phyloP scores from a whole-genome alignment of 2,113 vertebrate species.

The Gavia stellata region DNA sequence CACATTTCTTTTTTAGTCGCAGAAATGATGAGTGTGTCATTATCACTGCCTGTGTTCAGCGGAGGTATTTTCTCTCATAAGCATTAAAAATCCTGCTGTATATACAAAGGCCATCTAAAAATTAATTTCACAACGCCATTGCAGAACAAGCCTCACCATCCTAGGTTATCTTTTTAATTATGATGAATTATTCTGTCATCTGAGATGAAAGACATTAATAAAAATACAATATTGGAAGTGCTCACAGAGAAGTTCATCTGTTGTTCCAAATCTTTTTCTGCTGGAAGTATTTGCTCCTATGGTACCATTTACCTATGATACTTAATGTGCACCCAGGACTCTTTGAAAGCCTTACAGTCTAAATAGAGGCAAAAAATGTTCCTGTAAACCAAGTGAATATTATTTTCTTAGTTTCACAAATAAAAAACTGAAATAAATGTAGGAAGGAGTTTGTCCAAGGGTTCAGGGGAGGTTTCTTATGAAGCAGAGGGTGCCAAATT shows the following conservation, averaged over 20 bases:
- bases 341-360: background rate
- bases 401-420: background rate
- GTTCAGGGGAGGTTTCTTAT: background rate
- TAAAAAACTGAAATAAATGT: background rate
- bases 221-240: background rate
- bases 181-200: conserved; percentile 30
- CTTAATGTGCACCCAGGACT: background rate
- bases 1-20: background rate
- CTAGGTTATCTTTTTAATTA: conserved; percentile 37
- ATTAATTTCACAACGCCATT: background rate
- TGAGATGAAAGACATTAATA: conserved; percentile 30
- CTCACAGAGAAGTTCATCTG: background rate
- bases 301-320: background rate
- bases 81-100: background rate
- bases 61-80: background rate
- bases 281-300: background rate
- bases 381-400: background rate
- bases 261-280: background rate
- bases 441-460: background rate
- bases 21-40: background rate
- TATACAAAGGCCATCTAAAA: background rate
- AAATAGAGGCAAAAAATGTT: background rate
- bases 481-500: background rate
- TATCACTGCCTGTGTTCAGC: background rate
- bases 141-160: background rate